A percentile compares a stretch with the other conserved stretches of the same genome.
Conservation (phyloP, 1,140 invertebrate species). For the Alviniconcha marisindica region DNA sequence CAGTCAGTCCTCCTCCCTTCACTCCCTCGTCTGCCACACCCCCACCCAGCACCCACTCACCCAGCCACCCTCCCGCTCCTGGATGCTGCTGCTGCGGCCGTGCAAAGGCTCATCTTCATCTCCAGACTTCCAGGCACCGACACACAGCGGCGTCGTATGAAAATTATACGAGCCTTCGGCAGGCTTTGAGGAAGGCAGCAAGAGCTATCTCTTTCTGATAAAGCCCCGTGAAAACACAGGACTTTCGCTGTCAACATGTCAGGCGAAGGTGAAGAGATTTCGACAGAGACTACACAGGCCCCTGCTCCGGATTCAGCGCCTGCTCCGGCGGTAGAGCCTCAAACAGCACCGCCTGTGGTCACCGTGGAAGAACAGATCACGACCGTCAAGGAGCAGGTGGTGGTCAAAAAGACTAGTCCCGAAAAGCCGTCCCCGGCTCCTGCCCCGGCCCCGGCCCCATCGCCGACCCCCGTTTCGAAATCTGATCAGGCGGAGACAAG, state of each 20-base stretch:
- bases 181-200: neutral
- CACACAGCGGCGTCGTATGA: too few relatives aligned
- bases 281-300: too few relatives aligned
- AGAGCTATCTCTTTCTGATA: constrained; percentile 3
- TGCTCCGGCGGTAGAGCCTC: constrained; percentile 26
- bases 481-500: constrained; percentile 35
- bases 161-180: too few relatives aligned
- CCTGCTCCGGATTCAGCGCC: too few relatives aligned
- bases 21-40: neutral
- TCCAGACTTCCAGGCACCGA: too few relatives aligned
- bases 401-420: constrained; percentile 42
- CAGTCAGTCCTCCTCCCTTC: neutral
- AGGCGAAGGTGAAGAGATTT: constrained; percentile 19
- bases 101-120: too few relatives aligned
- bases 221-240: neutral
- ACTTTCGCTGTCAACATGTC: constrained; percentile 35
- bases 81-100: too few relatives aligned
- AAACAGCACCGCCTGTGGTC: constrained; percentile 27
- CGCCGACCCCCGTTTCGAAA: too few relatives aligned
- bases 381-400: constrained; percentile 34
- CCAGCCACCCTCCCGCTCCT: neutral
- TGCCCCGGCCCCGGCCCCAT: constrained; percentile 34
- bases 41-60: neutral
- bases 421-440: constrained; percentile 35
- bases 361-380: constrained; percentile 13